phyloP scores from a whole-genome alignment of 2,888 invertebrate genomes.

The Drosophila mulleri region DNA sequence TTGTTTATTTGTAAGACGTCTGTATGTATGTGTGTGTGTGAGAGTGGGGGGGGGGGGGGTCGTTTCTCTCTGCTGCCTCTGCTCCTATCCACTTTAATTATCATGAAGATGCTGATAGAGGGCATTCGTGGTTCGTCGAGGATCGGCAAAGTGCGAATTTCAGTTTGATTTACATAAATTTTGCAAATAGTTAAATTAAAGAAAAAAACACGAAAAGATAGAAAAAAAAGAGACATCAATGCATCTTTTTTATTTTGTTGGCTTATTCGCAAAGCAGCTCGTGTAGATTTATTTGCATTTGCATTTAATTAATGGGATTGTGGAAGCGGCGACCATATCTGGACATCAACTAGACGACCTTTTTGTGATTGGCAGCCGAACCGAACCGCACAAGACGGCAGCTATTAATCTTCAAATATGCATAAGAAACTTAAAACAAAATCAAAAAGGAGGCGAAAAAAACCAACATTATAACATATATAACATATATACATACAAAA shows the following conservation, averaged over 20 bases:
- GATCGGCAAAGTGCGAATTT: slow-evolving; percentile 1
- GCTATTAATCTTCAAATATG: slow-evolving; percentile 68
- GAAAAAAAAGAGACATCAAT: slow-evolving; percentile 49
- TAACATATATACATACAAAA: not conserved
- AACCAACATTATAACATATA: not conserved
- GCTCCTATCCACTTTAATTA: no score
- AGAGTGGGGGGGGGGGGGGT: no score
- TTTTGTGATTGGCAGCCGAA: slow-evolving; percentile 72
- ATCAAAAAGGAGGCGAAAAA: not conserved
- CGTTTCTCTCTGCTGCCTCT: no score
- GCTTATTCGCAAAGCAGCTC: slow-evolving; percentile 37
- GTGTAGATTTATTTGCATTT: slow-evolving; percentile 72
- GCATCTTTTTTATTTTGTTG: slow-evolving; percentile 52
- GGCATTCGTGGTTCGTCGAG: slow-evolving; percentile 33
- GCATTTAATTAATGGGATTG: slow-evolving; percentile 74
- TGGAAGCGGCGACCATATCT: slow-evolving; percentile 53
- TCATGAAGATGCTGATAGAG: slow-evolving; percentile 14
- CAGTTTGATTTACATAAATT: slow-evolving; percentile 64
- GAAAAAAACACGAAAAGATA: slow-evolving; percentile 27
- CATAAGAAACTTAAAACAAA: slow-evolving; percentile 14
- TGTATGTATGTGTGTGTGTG: no score
- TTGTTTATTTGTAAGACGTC: no score
- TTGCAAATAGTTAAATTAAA: slow-evolving; percentile 54
- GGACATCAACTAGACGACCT: slow-evolving; percentile 75
- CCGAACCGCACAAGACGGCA: slow-evolving; percentile 60